These are phyloP conservation scores for Octopus sinensis DNA, from an alignment of 1,140 invertebrate species.

Conservation along the genomic window DNA sequence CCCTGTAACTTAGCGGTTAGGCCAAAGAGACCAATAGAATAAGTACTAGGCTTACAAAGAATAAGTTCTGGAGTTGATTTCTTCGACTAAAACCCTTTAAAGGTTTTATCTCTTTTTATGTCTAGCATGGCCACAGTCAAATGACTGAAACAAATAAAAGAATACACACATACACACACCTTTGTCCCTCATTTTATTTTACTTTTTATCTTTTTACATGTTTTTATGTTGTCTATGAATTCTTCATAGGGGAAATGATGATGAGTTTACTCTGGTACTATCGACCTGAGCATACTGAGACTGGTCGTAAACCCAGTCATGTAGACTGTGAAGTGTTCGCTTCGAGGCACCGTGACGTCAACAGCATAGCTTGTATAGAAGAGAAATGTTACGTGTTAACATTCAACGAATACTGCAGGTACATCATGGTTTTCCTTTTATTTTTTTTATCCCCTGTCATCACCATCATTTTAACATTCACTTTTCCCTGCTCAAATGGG, in stretches of 20 bases:
- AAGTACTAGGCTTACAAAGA: too few species aligned
- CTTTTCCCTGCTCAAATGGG: too few species aligned
- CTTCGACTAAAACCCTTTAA: too few species aligned
- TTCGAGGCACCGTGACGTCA: conserved; percentile 86
- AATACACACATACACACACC: neutral
- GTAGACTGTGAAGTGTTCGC: conserved; percentile 90
- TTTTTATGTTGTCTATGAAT: neutral
- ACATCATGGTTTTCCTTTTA: conserved; percentile 9
- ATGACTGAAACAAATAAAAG: too few species aligned
- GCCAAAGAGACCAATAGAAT: too few species aligned
- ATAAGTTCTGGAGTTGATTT: too few species aligned
- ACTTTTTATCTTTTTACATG: neutral
- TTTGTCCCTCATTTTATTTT: neutral
- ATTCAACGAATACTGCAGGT: conserved; percentile 96
- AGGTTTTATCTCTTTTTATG: too few species aligned
- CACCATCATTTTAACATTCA: too few species aligned
- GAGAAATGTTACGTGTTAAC: conserved; percentile 96
- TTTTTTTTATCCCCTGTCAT: neutral
- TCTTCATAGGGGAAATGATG: conserved; percentile 85
- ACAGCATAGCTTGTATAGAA: conserved; percentile 95
- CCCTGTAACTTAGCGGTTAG: too few species aligned
- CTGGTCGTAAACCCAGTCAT: conserved; percentile 72
- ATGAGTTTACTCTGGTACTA: conserved; percentile 96
- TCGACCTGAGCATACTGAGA: conserved; percentile 91
- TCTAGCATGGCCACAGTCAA: too few species aligned